Base-by-base conservation (phyloP, 1,140 invertebrate genomes). In the Cotesia chilonis region DNA sequence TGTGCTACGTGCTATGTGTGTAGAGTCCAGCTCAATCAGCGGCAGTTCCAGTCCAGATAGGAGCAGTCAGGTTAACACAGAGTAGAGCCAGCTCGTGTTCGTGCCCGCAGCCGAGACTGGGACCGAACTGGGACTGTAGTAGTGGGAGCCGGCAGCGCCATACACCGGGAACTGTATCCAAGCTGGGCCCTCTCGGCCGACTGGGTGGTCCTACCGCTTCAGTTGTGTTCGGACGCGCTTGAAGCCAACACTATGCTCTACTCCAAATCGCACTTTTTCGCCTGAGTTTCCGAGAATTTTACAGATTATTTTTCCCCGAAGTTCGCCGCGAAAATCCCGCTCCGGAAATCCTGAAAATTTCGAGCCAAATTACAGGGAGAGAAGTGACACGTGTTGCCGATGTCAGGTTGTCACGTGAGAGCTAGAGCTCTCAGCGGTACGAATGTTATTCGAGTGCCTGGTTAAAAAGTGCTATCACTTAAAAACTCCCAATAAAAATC, bases 141-240 rank as follows among this genome's bases (percentile, higher is more conserved):
- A 86, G 84, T 85, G 84, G 85, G 84, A 87, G 84, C 75, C 75
- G 76, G 74, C 71, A 72, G 81, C 81, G 80, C 81, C 76, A 84
- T 83, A 85, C 77, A 78, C 75, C 66, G 74, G 75, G 80, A 82
- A 87, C 83, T 82, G 79, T 82, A 82, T 80, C 78, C 75, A 75
- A 68, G 57, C 64, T 54, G 80, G 83, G 83, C 79, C 81, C 84
- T 81, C 82, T 80, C 78, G 76, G 74, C 85, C 84, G 85, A 83
- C 85, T 87, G 85, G 85, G 85, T 87, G 85, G 85, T 87, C 85
- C 85, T 84, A 86, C 84, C 78, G 84, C 83, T 84, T 87, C 85
- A 87, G 85, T 87, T 86, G 84, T 84, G 81, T 83, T 83, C 81
- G 81, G 85, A 85, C 85, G 84, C 85, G 85, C 83, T 81, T 84